Conservation (phyloP, 2,113 vertebrate genomes). For the Turdus rufiventris region DNA sequence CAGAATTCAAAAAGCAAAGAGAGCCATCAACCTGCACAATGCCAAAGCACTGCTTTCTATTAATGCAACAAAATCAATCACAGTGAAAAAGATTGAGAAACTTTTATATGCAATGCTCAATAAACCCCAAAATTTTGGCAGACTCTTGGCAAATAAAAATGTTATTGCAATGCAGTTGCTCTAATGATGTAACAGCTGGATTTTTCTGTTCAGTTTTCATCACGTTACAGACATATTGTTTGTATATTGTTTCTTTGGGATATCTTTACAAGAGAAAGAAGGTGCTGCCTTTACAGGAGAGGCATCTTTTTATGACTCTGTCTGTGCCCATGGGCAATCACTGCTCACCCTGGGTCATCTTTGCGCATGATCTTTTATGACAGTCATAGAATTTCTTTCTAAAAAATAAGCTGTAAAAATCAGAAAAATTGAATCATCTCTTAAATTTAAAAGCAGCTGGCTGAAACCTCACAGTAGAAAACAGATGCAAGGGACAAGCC, state of each 20-base stretch:
- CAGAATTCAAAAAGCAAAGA: neutral
- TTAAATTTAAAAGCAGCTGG: neutral
- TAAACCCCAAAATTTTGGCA: neutral
- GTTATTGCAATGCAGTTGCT: neutral
- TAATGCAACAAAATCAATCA: neutral
- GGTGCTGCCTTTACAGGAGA: neutral
- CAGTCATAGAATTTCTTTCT: slow-evolving; percentile 33
- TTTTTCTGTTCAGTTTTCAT: neutral
- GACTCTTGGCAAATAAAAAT: neutral
- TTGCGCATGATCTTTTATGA: slow-evolving; percentile 7
- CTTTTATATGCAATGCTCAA: neutral
- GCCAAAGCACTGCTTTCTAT: neutral
- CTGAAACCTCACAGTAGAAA: neutral
- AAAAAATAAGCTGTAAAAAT: slow-evolving; percentile 8
- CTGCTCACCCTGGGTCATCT: neutral
- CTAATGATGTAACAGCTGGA: neutral
- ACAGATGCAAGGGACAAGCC: neutral
- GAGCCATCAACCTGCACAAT: neutral
- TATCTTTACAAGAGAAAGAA: neutral
- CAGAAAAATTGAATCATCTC: neutral
- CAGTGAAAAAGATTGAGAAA: neutral
- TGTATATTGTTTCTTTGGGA: neutral
- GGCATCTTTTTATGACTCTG: neutral
- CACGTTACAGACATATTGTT: neutral
- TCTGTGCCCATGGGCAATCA: neutral